These are phyloP conservation scores for Rhabditoides inermis DNA, from an alignment of 2,888 invertebrate genomes.

Conservation along the genomic window DNA sequence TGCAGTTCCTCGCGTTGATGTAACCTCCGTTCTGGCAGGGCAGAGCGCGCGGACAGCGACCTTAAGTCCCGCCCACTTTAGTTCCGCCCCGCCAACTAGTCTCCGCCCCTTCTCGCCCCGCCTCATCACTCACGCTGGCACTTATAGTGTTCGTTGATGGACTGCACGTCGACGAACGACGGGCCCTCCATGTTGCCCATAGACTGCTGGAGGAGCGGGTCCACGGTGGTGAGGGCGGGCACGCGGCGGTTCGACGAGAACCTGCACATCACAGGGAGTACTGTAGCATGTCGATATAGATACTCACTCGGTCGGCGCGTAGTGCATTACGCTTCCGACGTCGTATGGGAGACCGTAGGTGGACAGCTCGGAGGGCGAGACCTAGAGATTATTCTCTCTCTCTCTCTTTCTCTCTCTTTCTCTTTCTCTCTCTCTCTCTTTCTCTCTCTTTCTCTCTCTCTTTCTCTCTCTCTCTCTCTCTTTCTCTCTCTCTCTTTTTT, in stretches of 20 bases:
- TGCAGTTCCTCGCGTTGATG: slow-evolving; percentile 23
- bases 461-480: slow-evolving; percentile 6
- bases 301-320: slow-evolving; percentile 29
- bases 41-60: slow-evolving; percentile 2
- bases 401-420: slow-evolving; percentile 9
- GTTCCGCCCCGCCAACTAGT: background rate
- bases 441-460: slow-evolving; percentile 11
- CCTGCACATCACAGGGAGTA: slow-evolving; percentile 6
- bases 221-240: slow-evolving; percentile 22
- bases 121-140: slow-evolving; percentile 11
- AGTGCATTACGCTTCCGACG: slow-evolving; percentile 35
- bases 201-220: slow-evolving; percentile 28
- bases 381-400: background rate
- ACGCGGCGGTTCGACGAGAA: slow-evolving; percentile 20
- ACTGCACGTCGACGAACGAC: slow-evolving; percentile 26
- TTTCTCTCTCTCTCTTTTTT: slow-evolving; percentile 2
- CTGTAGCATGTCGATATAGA: no score
- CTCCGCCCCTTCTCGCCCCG: background rate
- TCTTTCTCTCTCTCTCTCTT: slow-evolving; percentile 5
- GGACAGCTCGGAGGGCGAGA: slow-evolving; percentile 17
- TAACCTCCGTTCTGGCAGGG: slow-evolving; percentile 31
- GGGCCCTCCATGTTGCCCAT: slow-evolving; percentile 35
- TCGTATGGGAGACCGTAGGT: slow-evolving; percentile 33
- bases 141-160: slow-evolving; percentile 28
- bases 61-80: no score